These are phyloP conservation scores for Dolomedes plantarius DNA, from an alignment of 2,888 invertebrate genomes.

Conservation along the genomic window DNA sequence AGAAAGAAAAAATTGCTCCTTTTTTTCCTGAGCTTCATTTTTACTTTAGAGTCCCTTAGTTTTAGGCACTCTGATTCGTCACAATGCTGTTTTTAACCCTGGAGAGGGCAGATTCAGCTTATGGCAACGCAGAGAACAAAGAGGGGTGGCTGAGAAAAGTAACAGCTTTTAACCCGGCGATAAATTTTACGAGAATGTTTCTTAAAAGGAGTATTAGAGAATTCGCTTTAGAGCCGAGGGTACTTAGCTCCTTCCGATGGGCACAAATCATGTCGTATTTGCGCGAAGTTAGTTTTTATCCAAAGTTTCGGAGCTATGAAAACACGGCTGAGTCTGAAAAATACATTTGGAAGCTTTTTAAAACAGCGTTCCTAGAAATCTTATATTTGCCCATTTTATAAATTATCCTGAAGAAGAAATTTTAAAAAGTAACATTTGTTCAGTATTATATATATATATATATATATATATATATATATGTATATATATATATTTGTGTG, in stretches of 20 bases:
- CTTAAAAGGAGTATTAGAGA: conserved; percentile 45
- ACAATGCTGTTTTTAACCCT: not conserved
- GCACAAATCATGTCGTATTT: not conserved
- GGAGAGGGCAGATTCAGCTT: conserved; percentile 31
- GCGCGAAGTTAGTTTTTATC: not conserved
- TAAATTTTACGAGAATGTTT: conserved; percentile 63
- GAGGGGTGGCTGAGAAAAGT: not conserved
- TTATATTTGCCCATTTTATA: too few species aligned
- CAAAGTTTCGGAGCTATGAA: too few species aligned
- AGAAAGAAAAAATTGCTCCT: too few species aligned
- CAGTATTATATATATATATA: too few species aligned
- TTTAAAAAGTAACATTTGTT: too few species aligned
- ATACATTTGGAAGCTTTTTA: too few species aligned
- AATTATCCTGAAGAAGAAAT: too few species aligned
- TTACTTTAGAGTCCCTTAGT: conserved; percentile 1
- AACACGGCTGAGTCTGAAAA: too few species aligned
- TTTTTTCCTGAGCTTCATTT: too few species aligned
- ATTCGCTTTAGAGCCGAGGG: not conserved
- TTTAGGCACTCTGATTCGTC: not conserved
- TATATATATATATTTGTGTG: too few species aligned
- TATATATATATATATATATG: too few species aligned
- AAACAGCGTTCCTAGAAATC: too few species aligned
- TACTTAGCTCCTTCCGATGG: not conserved
- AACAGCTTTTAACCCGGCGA: conserved; percentile 51
- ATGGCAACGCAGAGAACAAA: conserved; percentile 27